Percentiles rank a stretch among this genome's conserved stretches.
These are phyloP conservation scores for Chloebia gouldiae DNA, from an alignment of 2,113 vertebrate species.

Conservation along the genomic window DNA sequence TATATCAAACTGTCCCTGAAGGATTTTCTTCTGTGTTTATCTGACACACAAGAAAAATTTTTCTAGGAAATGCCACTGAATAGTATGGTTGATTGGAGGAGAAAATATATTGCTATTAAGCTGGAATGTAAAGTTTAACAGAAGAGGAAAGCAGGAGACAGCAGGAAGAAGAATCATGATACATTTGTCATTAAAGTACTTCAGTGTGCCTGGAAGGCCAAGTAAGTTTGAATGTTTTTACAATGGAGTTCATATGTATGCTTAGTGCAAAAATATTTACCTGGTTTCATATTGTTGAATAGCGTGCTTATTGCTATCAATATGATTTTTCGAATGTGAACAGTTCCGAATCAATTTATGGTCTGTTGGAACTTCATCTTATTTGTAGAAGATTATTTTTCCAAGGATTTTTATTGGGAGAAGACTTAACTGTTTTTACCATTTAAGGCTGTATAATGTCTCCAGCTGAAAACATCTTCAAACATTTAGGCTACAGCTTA, in stretches of 20 bases:
- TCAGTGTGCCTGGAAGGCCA: background rate
- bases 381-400: conserved; percentile 2
- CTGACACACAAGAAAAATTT: conserved; percentile 31
- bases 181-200: conserved; percentile 25
- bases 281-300: background rate
- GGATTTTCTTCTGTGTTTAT: conserved; percentile 40
- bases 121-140: conserved; percentile 43
- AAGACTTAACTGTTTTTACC: conserved; percentile 45
- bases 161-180: conserved; percentile 20
- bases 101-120: conserved; percentile 42
- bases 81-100: conserved; percentile 50
- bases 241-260: background rate
- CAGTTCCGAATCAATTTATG: background rate
- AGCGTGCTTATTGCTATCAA: background rate
- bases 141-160: conserved; percentile 25
- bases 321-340: background rate
- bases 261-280: background rate
- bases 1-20: conserved; percentile 20
- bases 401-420: conserved; percentile 28
- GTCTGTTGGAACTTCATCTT: background rate
- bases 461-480: conserved; percentile 67
- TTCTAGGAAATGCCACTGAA: conserved; percentile 51
- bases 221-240: conserved; percentile 28
- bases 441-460: conserved; percentile 50
- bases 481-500: conserved; percentile 47